These are phyloP conservation scores for Antitype chi DNA, from an alignment of 2,888 invertebrate genomes.

Conservation along the genomic window DNA sequence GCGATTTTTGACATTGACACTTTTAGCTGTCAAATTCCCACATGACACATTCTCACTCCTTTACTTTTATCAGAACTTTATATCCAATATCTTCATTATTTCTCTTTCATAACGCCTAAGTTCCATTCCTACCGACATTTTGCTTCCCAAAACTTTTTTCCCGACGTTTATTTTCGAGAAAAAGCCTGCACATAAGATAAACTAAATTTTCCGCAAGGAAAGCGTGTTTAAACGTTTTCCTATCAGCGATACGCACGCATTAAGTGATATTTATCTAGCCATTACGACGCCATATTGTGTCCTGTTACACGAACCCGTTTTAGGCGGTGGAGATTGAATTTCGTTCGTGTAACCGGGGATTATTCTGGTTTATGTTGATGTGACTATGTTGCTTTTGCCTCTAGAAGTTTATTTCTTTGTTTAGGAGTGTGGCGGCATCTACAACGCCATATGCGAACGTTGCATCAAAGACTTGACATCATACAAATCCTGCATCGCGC, in stretches of 20 bases:
- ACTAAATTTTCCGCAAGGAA: slow-evolving; percentile 35
- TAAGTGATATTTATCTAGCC: slow-evolving; percentile 56
- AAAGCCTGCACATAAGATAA: slow-evolving; percentile 41
- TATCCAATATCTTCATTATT: slow-evolving; percentile 3
- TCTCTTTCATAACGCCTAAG: slow-evolving; percentile 2
- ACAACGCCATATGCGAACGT: too few species aligned
- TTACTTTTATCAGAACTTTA: slow-evolving; percentile 18
- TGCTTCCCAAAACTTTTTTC: neutral
- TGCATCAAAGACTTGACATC: too few species aligned
- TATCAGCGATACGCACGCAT: slow-evolving; percentile 52
- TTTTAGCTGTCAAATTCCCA: slow-evolving; percentile 10
- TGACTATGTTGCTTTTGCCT: slow-evolving; percentile 7
- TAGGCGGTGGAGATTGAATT: slow-evolving; percentile 46
- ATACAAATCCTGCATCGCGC: too few species aligned
- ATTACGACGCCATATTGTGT: slow-evolving; percentile 51
- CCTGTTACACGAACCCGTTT: slow-evolving; percentile 33
- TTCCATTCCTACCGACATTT: neutral
- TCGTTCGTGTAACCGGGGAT: slow-evolving; percentile 29
- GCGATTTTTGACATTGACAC: slow-evolving; percentile 17
- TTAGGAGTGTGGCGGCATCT: too few species aligned
- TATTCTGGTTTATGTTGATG: neutral
- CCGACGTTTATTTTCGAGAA: slow-evolving; percentile 22
- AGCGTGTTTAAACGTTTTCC: slow-evolving; percentile 46
- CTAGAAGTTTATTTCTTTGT: slow-evolving; percentile 3
- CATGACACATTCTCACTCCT: slow-evolving; percentile 3